Evolutionary conservation across 2,888 invertebrate species (phyloP), one percentile per base, ranked within the genome.

Genomic region (Diploptera punctata): DNA sequence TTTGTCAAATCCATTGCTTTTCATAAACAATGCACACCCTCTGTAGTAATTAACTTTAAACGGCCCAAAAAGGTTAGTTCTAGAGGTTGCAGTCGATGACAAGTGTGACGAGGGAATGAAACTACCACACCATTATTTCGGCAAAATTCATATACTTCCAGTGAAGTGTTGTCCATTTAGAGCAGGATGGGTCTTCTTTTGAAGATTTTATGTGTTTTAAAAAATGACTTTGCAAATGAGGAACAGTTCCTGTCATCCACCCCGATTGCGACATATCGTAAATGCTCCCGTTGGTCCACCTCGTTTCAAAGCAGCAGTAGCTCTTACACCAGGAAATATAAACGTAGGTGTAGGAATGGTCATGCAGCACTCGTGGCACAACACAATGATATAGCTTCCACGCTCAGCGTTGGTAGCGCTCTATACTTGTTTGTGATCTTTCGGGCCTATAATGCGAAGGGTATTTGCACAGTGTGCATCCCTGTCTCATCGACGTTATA

Each of bases 331-430:
- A 26, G 83, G 82, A 71, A 81, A 85, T 62, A 85, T 83, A 76
- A 84, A 83, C 82, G 85, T 82, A 2, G 83, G 84, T 7, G 83
- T 29, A 84, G 78, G 75, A 76, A 84, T 16, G 72, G 62, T 10
- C 83, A 81, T 57, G 81, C 78, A 75, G 81, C 80, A 77, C 78
- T 84, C 79, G 83, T 80, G 18, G 81, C 78, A 78, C 81, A 83
- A 65, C 83, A n/a, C n/a, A 1, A 83, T 84, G 2, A 83, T 80
- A 54, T 80, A 74, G 77, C 74, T 78, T 79, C 82, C 83, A 77
- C 81, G 78, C 74, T 83, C 82, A 76, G 81, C 78, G 74, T 81
- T 82, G 29, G 82, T 82, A 2, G 82, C 77, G 0, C 80, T 79
- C n/a, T 83, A 83, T 0, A 84, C 81, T 71, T 81, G 79, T 71